phyloP scores from a whole-genome alignment of 2,888 invertebrate genomes.

The Ochropleura leucogaster region DNA sequence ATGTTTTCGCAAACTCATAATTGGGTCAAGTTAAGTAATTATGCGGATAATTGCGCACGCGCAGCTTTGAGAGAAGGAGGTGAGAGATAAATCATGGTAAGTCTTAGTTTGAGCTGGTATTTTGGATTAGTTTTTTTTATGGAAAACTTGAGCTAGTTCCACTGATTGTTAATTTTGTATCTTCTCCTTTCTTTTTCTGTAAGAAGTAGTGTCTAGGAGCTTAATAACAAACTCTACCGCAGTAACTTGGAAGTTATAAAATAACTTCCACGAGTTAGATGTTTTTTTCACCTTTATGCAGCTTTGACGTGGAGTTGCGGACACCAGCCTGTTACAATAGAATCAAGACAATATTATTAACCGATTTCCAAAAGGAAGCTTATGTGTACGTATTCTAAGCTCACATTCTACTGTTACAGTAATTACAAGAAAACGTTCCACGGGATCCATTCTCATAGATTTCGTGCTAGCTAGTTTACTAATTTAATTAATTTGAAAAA shows the following conservation, averaged over 20 bases:
- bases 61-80: constrained; percentile 34
- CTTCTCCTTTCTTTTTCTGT: background rate
- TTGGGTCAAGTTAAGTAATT: constrained; percentile 68
- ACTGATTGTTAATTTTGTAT: background rate
- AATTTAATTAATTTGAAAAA: background rate
- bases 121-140: background rate
- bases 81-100: constrained; percentile 37
- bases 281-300: no score
- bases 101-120: constrained; percentile 26
- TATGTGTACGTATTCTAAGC: no score
- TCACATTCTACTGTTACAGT: background rate
- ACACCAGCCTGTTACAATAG: no score
- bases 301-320: no score
- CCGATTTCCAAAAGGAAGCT: no score
- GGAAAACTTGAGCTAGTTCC: background rate
- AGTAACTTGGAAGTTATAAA: background rate
- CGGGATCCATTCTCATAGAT: background rate
- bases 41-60: constrained; percentile 50
- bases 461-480: background rate
- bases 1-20: constrained; percentile 62
- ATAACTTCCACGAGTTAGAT: no score
- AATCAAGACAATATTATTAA: no score
- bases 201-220: background rate
- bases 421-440: background rate
- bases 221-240: background rate